A percentile compares a stretch with the other conserved stretches of the same genome.
These are phyloP conservation scores for Cassiopea xamachana DNA, from an alignment of 30 jellyfish, hydroid and myxozoan genomes.

Conservation along the genomic window DNA sequence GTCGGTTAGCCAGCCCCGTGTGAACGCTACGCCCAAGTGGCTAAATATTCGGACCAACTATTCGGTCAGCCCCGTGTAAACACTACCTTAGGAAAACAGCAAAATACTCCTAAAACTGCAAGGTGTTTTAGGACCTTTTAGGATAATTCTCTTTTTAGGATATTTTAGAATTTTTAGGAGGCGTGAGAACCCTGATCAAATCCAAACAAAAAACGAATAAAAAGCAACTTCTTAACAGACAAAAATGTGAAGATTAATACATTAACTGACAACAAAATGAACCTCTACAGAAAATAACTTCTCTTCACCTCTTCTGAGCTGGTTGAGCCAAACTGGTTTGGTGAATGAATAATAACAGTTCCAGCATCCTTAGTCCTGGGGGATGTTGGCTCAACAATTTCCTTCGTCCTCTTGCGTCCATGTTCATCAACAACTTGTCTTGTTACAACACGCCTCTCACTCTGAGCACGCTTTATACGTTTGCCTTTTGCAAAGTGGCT, in stretches of 20 bases:
- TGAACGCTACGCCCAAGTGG: no score
- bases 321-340: conserved; percentile 73
- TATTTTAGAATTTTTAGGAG: no score
- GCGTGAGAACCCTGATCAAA: no score
- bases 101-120: no score
- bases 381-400: conserved; percentile 73
- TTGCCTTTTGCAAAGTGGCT: conserved; percentile 25
- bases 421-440: conserved; percentile 80
- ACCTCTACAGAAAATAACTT: background rate
- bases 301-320: conserved; percentile 77
- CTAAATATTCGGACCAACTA: no score
- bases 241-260: background rate
- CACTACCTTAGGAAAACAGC: no score
- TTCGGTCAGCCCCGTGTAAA: no score
- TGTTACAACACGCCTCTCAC: conserved; percentile 77
- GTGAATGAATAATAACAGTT: conserved; percentile 78
- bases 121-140: no score
- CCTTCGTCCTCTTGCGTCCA: conserved; percentile 81
- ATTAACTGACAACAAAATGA: background rate
- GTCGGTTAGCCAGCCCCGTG: no score
- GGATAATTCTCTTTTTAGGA: no score
- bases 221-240: no score
- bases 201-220: no score
- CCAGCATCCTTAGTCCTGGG: conserved; percentile 66
- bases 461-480: conserved; percentile 69